phyloP scores from a whole-genome alignment of 2,888 invertebrate genomes.

The Drosophila silvestris region DNA sequence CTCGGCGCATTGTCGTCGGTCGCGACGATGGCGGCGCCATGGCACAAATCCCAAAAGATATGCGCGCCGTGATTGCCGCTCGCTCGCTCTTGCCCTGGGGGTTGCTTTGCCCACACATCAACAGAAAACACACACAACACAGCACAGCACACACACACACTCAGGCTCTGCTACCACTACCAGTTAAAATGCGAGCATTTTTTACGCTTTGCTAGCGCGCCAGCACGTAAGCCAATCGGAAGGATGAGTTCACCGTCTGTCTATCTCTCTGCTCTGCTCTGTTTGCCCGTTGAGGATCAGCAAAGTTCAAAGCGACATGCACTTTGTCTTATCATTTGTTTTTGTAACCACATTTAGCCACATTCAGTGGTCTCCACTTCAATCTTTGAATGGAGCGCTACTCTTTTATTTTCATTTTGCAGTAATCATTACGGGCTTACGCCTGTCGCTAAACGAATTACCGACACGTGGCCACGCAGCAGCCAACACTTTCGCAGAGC shows the following conservation, averaged over 20 bases:
- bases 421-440: slow-evolving; percentile 72
- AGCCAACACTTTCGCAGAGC: slow-evolving; percentile 47
- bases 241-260: slow-evolving; percentile 53
- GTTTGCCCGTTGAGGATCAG: slow-evolving; percentile 59
- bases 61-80: slow-evolving; percentile 75
- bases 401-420: slow-evolving; percentile 61
- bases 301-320: slow-evolving; percentile 43
- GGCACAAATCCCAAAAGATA: slow-evolving; percentile 78
- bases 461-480: slow-evolving; percentile 61
- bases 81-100: slow-evolving; percentile 65
- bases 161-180: slow-evolving; percentile 36
- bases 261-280: slow-evolving; percentile 1
- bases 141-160: slow-evolving; percentile 3
- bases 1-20: slow-evolving; percentile 82
- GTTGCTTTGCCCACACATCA: slow-evolving; percentile 70
- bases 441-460: slow-evolving; percentile 76
- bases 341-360: slow-evolving; percentile 54
- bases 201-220: slow-evolving; percentile 60
- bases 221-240: slow-evolving; percentile 77
- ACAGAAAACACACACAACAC: slow-evolving; percentile 12
- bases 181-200: slow-evolving; percentile 75
- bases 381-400: slow-evolving; percentile 54
- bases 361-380: slow-evolving; percentile 48
- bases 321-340: slow-evolving; percentile 33
- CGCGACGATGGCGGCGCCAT: slow-evolving; percentile 83